Conservation (phyloP, 1,140 invertebrate genomes). For the Parasteatoda tepidariorum region DNA sequence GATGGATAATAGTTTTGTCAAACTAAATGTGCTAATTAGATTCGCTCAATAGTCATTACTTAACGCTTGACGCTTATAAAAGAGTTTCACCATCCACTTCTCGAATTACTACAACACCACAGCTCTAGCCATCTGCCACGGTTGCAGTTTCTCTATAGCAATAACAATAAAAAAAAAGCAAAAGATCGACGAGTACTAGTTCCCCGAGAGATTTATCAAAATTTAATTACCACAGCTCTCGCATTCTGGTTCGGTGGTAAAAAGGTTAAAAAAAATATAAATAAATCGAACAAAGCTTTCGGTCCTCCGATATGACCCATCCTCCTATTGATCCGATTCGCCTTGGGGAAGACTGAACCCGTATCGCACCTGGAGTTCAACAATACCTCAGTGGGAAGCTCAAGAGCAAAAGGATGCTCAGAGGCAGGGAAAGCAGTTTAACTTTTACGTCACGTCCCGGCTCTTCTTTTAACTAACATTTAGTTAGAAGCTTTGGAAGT, state of each 20-base stretch:
- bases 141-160: background rate
- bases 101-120: conserved; percentile 7
- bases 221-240: conserved; percentile 40
- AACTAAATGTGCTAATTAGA: conserved; percentile 18
- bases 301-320: background rate
- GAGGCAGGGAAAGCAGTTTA: background rate
- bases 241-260: background rate
- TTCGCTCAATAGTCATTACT: background rate
- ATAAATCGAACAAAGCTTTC: background rate
- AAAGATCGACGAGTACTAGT: background rate
- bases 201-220: conserved; percentile 36
- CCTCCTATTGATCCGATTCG: background rate
- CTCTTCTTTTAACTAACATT: conserved; percentile 32
- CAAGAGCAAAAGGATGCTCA: background rate
- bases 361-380: background rate
- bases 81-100: background rate
- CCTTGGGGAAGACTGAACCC: background rate
- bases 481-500: background rate
- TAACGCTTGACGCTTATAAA: background rate
- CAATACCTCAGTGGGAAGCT: conserved; percentile 3
- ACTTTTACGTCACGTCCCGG: conserved; percentile 28
- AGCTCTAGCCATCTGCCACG: conserved; percentile 29
- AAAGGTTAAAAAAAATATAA: background rate
- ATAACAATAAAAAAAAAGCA: background rate
- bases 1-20: background rate